Conservation (phyloP, 2,888 invertebrate genomes). For the Eremobia ochroleuca region DNA sequence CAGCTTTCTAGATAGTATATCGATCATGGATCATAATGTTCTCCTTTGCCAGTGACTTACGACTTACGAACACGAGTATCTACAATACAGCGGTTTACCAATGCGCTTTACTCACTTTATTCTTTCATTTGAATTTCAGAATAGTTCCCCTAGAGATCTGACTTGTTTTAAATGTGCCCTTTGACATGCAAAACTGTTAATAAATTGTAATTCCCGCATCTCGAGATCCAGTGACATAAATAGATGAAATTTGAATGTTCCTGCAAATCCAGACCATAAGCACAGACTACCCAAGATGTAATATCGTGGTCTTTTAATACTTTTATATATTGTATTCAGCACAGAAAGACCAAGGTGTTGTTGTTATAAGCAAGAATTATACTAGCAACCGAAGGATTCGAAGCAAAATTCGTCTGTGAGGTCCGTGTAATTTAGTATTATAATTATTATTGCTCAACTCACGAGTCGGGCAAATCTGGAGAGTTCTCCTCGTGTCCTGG, state of each 20-base stretch:
- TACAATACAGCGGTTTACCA: background rate
- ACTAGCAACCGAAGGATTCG: background rate
- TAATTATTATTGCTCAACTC: conserved; percentile 26
- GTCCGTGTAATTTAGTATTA: background rate
- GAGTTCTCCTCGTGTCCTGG: conserved; percentile 97
- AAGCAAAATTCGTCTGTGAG: background rate
- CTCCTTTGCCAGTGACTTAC: no score
- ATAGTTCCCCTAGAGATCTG: conserved; percentile 4
- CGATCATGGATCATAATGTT: no score
- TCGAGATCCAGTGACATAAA: conserved; percentile 7
- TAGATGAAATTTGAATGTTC: conserved; percentile 2
- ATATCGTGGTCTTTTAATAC: background rate
- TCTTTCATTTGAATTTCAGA: conserved; percentile 40
- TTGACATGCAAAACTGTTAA: conserved; percentile 50
- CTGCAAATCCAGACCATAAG: background rate
- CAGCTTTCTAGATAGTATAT: no score
- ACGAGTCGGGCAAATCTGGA: conserved; percentile 93
- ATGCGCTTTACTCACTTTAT: background rate
- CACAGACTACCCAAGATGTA: no score
- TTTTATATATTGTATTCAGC: background rate
- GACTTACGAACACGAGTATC: no score
- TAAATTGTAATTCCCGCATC: conserved; percentile 14
- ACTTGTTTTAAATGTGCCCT: conserved; percentile 20
- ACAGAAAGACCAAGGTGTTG: background rate
- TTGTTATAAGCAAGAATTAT: background rate